Evolutionary conservation across 2,113 vertebrate genomes (phyloP), one percentile per base, ranked within the genome.

Genomic region (Nannospalax galili): DNA sequence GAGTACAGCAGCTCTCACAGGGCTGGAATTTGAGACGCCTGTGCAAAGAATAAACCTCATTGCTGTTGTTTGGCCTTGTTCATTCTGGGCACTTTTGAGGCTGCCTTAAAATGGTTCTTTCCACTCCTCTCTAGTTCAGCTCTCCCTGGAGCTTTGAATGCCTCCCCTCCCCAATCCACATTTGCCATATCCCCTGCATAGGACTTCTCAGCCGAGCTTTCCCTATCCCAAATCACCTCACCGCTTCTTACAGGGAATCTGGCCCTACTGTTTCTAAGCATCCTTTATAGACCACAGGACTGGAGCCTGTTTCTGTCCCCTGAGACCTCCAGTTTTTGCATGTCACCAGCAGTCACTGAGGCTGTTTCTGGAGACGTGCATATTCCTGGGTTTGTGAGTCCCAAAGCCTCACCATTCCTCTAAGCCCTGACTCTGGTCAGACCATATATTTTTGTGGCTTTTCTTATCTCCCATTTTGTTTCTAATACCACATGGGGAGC

Each of bases 51-150:
- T 40, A 35, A 20, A 17, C 69, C 79, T n/a, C 74, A 7, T 74
- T 86, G 7, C 81, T 84, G 85, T 35, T 40, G 32, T 42, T 64
- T 74, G 85, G 85, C 92, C 40, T 37, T 12, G 0, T 65, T 69
- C 70, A 20, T 56, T 75, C 70, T 52, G 70, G 73, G 40, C 17
- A 8, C 90, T 80, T 84, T 80, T 19, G 26, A 26, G 80, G 88
- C 79, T 48, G 81, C 86, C 91, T 92, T 45, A 3, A 67, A 67
- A 16, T 14, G 32, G 48, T 70, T 95, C 85, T 93, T 69, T 58
- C 86, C 30, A 35, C 40, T 8, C 28, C 2, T 84, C 10, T 92
- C 62, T 56, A 4, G 52, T 42, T 86, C 88, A 17, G 32, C 79
- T 52, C 17, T 86, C 69, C 45, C 77, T 28, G 17, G 28, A 67